Evolutionary conservation across 2,888 invertebrate species (phyloP).

Genomic region (Drosophila leonis): DNA sequence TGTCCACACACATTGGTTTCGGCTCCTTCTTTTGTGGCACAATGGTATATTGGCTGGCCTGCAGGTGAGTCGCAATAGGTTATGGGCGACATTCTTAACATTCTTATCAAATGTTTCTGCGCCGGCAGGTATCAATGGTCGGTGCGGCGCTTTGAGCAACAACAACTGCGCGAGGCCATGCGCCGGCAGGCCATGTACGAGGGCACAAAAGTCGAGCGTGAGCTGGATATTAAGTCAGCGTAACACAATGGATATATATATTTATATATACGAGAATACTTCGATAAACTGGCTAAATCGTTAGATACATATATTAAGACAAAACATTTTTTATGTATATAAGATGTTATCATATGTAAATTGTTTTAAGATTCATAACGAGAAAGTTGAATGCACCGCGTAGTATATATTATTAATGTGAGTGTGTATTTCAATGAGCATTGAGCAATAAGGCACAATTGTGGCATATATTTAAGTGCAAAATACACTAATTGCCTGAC

Average conservation of each 20-base stretch:
- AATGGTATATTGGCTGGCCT: slow-evolving; percentile 89
- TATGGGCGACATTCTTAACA: not conserved
- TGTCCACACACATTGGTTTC: slow-evolving; percentile 89
- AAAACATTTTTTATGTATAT: slow-evolving; percentile 22
- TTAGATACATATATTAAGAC: slow-evolving; percentile 4
- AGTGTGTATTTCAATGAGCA: slow-evolving; percentile 2
- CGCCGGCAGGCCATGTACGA: slow-evolving; percentile 88
- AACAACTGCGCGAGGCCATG: slow-evolving; percentile 88
- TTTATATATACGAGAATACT: not conserved
- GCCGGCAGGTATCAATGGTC: slow-evolving; percentile 89
- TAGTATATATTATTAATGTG: not conserved
- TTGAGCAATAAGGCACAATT: slow-evolving; percentile 26
- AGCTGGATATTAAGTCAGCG: slow-evolving; percentile 75
- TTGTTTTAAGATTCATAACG: not conserved
- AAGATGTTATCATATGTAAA: slow-evolving; percentile 2
- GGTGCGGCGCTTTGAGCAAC: slow-evolving; percentile 88
- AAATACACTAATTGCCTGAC: not conserved
- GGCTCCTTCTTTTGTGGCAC: slow-evolving; percentile 89
- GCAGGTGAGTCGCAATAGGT: slow-evolving; percentile 82
- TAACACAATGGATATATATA: slow-evolving; percentile 42
- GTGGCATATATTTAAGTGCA: slow-evolving; percentile 8
- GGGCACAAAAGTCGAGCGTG: slow-evolving; percentile 87
- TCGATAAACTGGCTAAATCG: not conserved
- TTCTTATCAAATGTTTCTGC: not conserved
- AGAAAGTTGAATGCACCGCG: slow-evolving; percentile 9